These are phyloP conservation scores for Diphyllodes magnificus DNA, from an alignment of 2,113 vertebrate species.

Conservation along the genomic window DNA sequence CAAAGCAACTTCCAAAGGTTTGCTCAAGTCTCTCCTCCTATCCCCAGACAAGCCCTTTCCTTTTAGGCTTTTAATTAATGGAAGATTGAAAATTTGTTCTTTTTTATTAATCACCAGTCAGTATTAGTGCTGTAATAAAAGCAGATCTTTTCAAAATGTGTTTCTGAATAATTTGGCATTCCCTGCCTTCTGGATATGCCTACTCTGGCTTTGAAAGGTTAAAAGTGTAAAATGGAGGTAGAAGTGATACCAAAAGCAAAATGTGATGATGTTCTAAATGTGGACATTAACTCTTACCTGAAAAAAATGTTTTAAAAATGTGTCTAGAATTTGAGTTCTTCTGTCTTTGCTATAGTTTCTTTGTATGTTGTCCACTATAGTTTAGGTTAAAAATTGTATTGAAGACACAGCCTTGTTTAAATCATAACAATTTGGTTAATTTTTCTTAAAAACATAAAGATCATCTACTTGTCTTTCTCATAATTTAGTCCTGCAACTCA, in stretches of 20 bases:
- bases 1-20: neutral
- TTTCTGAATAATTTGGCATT: neutral
- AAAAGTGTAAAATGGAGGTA: neutral
- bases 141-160: neutral
- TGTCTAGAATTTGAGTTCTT: neutral
- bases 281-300: rapidly evolving
- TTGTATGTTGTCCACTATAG: neutral
- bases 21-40: neutral
- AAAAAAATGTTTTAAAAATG: neutral
- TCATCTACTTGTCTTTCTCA: neutral
- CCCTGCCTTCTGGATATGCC: neutral
- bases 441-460: neutral
- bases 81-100: neutral
- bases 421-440: neutral
- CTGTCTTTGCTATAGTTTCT: neutral
- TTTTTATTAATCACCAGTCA: neutral
- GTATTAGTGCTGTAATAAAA: neutral
- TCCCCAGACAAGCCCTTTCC: neutral
- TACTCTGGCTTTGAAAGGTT: neutral
- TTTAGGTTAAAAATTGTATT: neutral
- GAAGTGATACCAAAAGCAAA: neutral
- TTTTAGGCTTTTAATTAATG: neutral
- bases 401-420: neutral
- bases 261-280: neutral
- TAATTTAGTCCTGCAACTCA: neutral